These are phyloP conservation scores for Oenanthe oenanthe DNA, from an alignment of 2,113 vertebrate species.

Conservation along the genomic window DNA sequence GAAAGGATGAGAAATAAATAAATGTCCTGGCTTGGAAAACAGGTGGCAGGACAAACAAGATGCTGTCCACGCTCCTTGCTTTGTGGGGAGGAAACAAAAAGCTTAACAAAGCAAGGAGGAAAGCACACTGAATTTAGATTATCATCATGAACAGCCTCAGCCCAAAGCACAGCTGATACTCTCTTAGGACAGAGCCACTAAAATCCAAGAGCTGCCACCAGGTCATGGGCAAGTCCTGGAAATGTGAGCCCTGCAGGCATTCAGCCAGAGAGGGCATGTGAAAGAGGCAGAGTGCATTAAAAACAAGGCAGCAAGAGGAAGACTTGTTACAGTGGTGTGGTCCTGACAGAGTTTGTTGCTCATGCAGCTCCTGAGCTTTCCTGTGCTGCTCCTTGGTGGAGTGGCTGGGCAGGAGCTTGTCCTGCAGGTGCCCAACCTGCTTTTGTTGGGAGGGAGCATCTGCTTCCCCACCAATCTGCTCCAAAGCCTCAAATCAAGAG, in stretches of 20 bases:
- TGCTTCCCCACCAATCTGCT: neutral
- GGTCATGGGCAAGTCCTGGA: neutral
- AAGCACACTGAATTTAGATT: neutral
- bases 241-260: neutral
- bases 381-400: neutral
- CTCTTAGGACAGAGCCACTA: neutral
- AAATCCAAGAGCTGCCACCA: neutral
- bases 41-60: slow-evolving; percentile 55
- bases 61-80: neutral
- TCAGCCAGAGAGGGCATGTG: neutral
- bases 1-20: slow-evolving; percentile 21
- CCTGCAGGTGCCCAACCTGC: neutral
- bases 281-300: neutral
- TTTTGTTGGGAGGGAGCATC: neutral
- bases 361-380: neutral
- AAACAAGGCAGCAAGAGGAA: neutral
- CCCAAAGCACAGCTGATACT: neutral
- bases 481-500: neutral
- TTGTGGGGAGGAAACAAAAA: neutral
- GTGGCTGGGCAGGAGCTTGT: neutral
- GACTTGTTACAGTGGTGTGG: neutral
- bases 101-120: slow-evolving; percentile 11
- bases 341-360: neutral
- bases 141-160: neutral
- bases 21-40: slow-evolving; percentile 26